These are phyloP conservation scores for Eutrigla gurnardus DNA, from an alignment of 2,797 vertebrate species.

Conservation along the genomic window DNA sequence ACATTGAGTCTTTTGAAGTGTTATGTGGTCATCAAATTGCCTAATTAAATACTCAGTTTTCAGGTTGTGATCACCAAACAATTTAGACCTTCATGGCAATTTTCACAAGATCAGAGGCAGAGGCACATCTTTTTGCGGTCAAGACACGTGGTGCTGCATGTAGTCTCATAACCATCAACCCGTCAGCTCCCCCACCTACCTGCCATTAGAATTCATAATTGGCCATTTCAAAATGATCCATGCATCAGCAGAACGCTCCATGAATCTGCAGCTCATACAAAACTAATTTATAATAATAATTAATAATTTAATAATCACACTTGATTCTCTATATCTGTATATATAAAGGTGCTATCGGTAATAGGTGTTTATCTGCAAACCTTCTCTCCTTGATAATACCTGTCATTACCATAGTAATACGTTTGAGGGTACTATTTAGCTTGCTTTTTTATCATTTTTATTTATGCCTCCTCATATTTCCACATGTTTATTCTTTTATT, in stretches of 20 bases:
- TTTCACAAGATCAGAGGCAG: too few relatives aligned
- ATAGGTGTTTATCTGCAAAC: too few relatives aligned
- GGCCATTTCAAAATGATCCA: not conserved
- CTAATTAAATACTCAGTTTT: not conserved
- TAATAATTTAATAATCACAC: too few relatives aligned
- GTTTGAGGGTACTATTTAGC: too few relatives aligned
- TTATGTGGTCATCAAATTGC: not conserved
- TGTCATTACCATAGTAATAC: too few relatives aligned
- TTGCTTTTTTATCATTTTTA: not conserved
- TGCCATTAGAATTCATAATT: not conserved
- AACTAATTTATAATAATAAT: not conserved
- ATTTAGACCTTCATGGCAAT: not conserved
- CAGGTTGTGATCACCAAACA: not conserved
- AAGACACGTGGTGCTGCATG: not conserved
- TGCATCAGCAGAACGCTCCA: not conserved
- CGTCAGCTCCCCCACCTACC: not conserved
- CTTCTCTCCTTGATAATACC: too few relatives aligned
- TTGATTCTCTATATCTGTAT: too few relatives aligned
- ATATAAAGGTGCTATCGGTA: too few relatives aligned
- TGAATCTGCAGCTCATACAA: not conserved
- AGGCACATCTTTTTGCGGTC: not conserved
- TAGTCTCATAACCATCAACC: not conserved
- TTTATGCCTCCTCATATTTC: not conserved
- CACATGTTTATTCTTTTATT: not conserved
- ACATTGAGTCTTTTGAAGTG: too few relatives aligned